Evolutionary conservation across 1,140 invertebrate species (phyloP), one percentile per base, ranked within the genome.

Genomic region (Pogonognathellus flavescens): DNA sequence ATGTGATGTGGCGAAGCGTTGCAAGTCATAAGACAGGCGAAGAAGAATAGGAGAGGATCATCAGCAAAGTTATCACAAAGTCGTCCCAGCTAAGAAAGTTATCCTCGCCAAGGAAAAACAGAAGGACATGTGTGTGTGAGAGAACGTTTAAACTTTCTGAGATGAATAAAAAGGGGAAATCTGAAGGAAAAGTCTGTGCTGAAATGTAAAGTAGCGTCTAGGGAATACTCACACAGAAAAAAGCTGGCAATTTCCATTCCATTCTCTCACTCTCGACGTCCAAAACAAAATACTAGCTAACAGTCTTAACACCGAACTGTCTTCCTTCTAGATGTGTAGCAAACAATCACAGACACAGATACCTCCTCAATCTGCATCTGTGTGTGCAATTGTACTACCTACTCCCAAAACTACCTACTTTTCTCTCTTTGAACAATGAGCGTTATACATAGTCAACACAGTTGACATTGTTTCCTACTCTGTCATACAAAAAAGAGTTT

Each of bases 81-180:
- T 41, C 31, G 2, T 41, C 31, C 31, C 5, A 76, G 41, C 70
- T 76, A 76, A 49, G 70, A 76, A 76, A 76, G 11, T 76, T 76
- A 76, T 25, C 70, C 70, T 31, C 31, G 31, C 1, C 2, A 41
- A 31, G 31, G 31, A 41, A 6, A 41, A 41, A 41, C 31, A 76
- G 70, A 76, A 16, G 70, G 70, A 76, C 70, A 76, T 76, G 70
- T 57, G 50, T 22, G 52, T 6, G 14, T 25, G 80, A 82, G 57
- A 82, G 57, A 60, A 25, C 80, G 80, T 82, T 82, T 82, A 82
- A 82, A 82, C 52, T 82, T 82, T 82, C 52, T 82, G 57, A 82
- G 80, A 82, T 82, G 80, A 82, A 50, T 82, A 82, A 82, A 82
- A 82, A 82, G 80, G 80, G 80, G 80, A 82, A 82, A 82, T 82